Percentiles rank a stretch among this genome's conserved stretches.
Evolutionary conservation across 2,113 vertebrate genomes (phyloP).

Genomic region (Ceuthmochares aereus): DNA sequence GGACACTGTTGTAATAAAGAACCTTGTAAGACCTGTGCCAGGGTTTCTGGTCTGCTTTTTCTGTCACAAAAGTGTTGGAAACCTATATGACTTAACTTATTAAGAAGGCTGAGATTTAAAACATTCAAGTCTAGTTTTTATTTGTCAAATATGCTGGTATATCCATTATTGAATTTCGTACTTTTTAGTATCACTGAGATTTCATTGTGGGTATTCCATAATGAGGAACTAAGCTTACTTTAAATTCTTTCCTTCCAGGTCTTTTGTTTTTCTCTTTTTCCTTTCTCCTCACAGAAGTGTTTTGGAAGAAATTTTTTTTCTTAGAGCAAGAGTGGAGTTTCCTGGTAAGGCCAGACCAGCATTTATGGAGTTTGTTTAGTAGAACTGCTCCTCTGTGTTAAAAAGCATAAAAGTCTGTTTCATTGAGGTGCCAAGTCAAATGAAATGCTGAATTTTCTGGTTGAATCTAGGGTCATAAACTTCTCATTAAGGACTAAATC

Average conservation of each 20-base stretch:
- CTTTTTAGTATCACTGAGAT: background rate
- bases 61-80: background rate
- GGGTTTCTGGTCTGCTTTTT: background rate
- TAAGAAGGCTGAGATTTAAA: background rate
- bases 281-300: background rate
- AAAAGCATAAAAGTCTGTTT: background rate
- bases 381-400: background rate
- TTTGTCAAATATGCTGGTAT: background rate
- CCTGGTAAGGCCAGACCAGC: background rate
- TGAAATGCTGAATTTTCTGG: background rate
- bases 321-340: background rate
- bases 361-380: background rate
- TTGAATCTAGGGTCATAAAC: background rate
- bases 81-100: background rate
- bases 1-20: background rate
- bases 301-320: background rate
- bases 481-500: background rate
- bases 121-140: background rate
- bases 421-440: background rate
- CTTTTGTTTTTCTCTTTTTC: background rate
- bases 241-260: background rate
- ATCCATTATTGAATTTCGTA: background rate
- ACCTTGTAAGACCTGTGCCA: background rate
- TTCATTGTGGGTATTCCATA: background rate
- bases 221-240: background rate